A percentile compares a stretch with the other conserved stretches of the same genome.
These are phyloP conservation scores for Dichetophora obliterata DNA, from an alignment of 2,888 invertebrate genomes.

Conservation along the genomic window DNA sequence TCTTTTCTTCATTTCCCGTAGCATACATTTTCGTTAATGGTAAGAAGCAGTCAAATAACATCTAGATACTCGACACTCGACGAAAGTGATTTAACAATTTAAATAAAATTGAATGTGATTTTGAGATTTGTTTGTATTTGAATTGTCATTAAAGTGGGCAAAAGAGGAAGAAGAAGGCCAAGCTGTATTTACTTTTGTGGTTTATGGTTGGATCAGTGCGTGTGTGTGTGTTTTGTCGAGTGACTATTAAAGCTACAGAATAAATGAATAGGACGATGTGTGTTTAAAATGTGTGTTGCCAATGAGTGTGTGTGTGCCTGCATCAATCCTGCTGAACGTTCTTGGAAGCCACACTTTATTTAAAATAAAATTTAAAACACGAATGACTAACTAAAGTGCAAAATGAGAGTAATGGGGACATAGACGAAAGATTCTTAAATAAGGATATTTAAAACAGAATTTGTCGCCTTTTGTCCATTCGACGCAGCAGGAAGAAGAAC, in stretches of 20 bases:
- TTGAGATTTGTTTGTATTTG: slow-evolving; percentile 53
- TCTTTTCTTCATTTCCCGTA: not conserved
- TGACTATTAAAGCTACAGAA: slow-evolving; percentile 29
- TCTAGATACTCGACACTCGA: not conserved
- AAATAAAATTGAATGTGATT: slow-evolving; percentile 63
- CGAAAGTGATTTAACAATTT: slow-evolving; percentile 57
- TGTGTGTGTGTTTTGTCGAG: slow-evolving; percentile 34
- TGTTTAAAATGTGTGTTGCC: not conserved
- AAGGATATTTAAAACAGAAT: slow-evolving; percentile 38
- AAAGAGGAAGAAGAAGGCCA: not conserved
- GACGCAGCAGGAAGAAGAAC: not conserved
- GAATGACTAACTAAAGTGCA: not conserved
- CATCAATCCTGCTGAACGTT: not conserved
- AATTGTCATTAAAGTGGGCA: slow-evolving; percentile 52
- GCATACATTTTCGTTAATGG: not conserved
- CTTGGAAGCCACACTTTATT: slow-evolving; percentile 40
- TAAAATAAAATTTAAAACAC: slow-evolving; percentile 32
- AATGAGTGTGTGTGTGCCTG: not conserved
- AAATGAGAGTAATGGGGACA: not conserved
- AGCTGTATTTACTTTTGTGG: not conserved
- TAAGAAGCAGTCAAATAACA: not conserved
- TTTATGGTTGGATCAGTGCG: not conserved
- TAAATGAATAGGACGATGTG: slow-evolving; percentile 18
- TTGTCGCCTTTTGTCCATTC: slow-evolving; percentile 40
- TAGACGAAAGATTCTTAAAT: slow-evolving; percentile 24